Conservation (phyloP, 2,797 vertebrate genomes). For the Myiothlypis coronata region DNA sequence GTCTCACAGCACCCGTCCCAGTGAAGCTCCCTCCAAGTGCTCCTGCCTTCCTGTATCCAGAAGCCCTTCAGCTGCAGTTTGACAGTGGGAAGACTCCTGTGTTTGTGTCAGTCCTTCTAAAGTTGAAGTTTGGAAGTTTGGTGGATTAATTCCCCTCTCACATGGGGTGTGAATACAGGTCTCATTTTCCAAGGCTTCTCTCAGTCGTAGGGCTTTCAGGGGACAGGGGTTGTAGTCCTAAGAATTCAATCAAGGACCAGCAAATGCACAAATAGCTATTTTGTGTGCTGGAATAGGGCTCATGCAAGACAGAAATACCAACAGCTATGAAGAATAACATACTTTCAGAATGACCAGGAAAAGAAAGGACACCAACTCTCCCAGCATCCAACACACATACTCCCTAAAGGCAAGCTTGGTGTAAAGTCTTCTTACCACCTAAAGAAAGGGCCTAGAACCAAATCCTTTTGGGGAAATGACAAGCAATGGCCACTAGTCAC, state of each 20-base stretch:
- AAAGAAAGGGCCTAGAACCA: neutral
- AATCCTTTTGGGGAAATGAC: neutral
- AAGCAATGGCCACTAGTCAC: neutral
- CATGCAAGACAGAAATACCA: neutral
- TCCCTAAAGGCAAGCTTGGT: neutral
- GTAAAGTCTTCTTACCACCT: neutral
- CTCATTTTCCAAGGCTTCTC: neutral
- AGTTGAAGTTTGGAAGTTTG: neutral
- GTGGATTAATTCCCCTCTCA: neutral
- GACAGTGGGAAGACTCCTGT: neutral
- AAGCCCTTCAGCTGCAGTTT: neutral
- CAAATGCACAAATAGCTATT: neutral
- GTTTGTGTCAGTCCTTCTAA: neutral
- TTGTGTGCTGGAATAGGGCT: neutral
- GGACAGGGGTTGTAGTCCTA: neutral
- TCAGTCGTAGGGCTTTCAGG: neutral
- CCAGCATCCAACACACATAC: neutral
- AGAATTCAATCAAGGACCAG: neutral
- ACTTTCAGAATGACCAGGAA: neutral
- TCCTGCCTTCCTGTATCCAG: neutral
- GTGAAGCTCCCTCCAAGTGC: neutral
- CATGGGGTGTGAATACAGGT: neutral
- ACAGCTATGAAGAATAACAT: neutral
- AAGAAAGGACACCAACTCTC: neutral
- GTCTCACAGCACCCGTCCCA: neutral